Percentiles rank a stretch among this genome's conserved stretches.
Conservation (phyloP, 2,888 invertebrate genomes). For the Apamea epomidion region DNA sequence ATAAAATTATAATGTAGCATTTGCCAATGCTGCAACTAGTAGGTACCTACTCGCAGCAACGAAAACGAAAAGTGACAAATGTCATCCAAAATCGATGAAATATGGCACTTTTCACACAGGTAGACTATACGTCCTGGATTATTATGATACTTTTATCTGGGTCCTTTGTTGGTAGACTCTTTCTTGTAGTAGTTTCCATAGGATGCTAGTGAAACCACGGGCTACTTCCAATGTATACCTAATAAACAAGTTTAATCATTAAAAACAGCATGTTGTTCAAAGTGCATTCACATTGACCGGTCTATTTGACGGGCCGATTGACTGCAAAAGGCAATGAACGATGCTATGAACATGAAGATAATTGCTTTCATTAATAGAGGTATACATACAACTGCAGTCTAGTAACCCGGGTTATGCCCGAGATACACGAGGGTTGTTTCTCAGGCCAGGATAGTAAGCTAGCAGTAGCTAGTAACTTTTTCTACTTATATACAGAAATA, state of each 20-base stretch:
- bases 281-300: conserved; percentile 6
- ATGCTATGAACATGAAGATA: background rate
- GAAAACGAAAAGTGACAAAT: background rate
- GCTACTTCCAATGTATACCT: background rate
- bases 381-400: background rate
- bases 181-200: background rate
- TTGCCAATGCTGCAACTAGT: no score
- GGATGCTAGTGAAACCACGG: background rate
- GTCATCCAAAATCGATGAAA: background rate
- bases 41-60: no score
- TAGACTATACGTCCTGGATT: background rate
- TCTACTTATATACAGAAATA: background rate
- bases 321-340: conserved; percentile 13
- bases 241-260: background rate
- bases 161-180: no score
- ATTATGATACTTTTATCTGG: background rate
- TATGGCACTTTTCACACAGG: background rate
- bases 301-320: conserved; percentile 6
- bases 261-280: background rate
- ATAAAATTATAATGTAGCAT: no score
- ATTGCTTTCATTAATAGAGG: conserved; percentile 2
- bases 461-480: background rate
- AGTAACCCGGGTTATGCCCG: background rate
- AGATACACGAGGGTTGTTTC: background rate
- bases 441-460: background rate